Base-by-base conservation (phyloP, 2,888 invertebrate genomes). In the Monochamus alternatus region DNA sequence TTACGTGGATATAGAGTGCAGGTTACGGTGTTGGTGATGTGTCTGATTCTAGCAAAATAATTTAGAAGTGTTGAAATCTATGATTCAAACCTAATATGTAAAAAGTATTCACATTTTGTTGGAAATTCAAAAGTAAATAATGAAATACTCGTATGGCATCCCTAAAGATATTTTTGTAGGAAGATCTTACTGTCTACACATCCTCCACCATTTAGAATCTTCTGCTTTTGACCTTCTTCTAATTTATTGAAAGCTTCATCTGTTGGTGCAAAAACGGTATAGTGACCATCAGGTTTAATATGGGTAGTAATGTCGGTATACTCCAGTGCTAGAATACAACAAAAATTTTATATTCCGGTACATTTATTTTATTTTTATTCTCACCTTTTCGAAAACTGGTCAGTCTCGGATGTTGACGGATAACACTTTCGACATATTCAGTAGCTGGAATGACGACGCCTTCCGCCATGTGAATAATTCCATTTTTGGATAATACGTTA, bases 171-270 rank as follows among this genome's bases (percentile, higher is more conserved):
- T 30, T 58, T 58, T 58, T n/a, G 7, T 7, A 38, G 7, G 7
- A 30, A 22, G 32, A 65, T 89, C 91, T 90, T 88, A 93, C 93
- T 92, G 81, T 89, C 87, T 70, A 92, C 90, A 84, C 93, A 93
- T 58, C 91, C 90, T 73, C 91, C 91, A 63, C 92, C 93, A 78
- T 89, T 90, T 73, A 91, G 87, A 52, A 93, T 86, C 78, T 91
- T 91, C 70, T 90, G 87, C 73, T 90, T 88, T 51, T 91, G 87
- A 75, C 89, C 88, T 58, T 89, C 88, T 75, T 91, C 91, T 81
- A 93, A 84, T 84, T 92, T 91, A 47, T 91, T 90, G 80, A 94
- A 94, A 31, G 94, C 95, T 58, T 90, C 90, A 85, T 95, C 92
- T 5, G 92, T 91, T 60, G 93, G 93, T 38, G 93, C 94, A 82